A percentile compares a stretch with the other conserved stretches of the same genome.
These are phyloP conservation scores for Drosophila lacicola DNA, from an alignment of 2,888 invertebrate genomes.

Conservation along the genomic window DNA sequence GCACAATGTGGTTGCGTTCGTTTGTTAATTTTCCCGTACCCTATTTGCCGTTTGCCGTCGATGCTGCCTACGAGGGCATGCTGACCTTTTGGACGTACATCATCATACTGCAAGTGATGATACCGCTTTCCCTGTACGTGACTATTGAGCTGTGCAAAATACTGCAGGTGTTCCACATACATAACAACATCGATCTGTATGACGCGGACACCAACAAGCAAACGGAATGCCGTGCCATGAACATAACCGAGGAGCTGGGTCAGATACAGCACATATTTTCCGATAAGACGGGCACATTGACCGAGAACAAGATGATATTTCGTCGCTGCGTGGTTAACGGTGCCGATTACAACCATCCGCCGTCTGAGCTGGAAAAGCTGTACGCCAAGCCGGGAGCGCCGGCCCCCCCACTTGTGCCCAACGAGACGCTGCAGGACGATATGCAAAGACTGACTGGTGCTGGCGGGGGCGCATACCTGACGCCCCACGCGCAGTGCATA, in stretches of 20 bases:
- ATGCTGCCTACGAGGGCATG: constrained; percentile 91
- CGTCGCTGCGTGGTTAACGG: constrained; percentile 95
- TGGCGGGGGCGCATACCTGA: constrained; percentile 84
- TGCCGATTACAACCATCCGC: constrained; percentile 94
- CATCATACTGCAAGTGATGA: constrained; percentile 98
- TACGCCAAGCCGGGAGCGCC: constrained; percentile 86
- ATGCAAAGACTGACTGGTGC: constrained; percentile 83
- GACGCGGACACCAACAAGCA: constrained; percentile 93
- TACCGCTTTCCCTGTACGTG: constrained; percentile 98
- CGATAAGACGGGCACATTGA: constrained; percentile 98
- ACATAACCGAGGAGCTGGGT: constrained; percentile 98
- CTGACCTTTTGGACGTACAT: constrained; percentile 98
- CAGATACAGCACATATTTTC: constrained; percentile 98
- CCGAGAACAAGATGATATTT: constrained; percentile 99
- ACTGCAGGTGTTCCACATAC: constrained; percentile 97
- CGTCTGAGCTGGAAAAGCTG: constrained; percentile 88
- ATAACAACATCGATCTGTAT: constrained; percentile 94
- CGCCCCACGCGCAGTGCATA: constrained; percentile 89
- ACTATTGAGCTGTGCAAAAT: constrained; percentile 98
- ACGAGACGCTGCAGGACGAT: constrained; percentile 86
- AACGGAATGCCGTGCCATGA: constrained; percentile 96
- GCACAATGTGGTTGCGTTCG: constrained; percentile 91
- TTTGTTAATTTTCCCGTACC: constrained; percentile 87
- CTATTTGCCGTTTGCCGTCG: constrained; percentile 88
- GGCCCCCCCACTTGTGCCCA: constrained; percentile 86